Percentiles rank a stretch among this genome's conserved stretches.
These are phyloP conservation scores for Sphecodes monilicornis DNA, from an alignment of 2,888 invertebrate genomes.

Conservation along the genomic window DNA sequence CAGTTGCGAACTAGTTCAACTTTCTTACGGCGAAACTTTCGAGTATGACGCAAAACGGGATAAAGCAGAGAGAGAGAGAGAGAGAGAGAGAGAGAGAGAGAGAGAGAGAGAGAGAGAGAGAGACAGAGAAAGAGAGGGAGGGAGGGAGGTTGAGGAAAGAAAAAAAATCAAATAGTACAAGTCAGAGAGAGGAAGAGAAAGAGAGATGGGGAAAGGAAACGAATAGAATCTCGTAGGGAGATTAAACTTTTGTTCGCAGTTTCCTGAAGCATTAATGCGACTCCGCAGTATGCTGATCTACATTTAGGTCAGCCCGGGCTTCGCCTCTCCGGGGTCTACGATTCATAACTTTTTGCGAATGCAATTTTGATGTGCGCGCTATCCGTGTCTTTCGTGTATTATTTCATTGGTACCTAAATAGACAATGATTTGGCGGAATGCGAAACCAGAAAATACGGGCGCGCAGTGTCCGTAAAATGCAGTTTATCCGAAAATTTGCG, in stretches of 20 bases:
- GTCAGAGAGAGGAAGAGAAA: neutral
- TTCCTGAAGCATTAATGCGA: constrained; percentile 28
- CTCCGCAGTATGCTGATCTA: constrained; percentile 14
- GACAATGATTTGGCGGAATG: neutral
- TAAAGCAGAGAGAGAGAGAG: neutral
- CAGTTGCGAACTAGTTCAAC: constrained; percentile 5
- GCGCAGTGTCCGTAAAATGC: neutral
- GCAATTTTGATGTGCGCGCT: constrained; percentile 26
- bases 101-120: neutral
- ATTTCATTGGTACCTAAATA: constrained; percentile 18
- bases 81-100: neutral
- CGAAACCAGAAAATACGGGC: neutral
- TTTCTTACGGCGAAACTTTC: constrained; percentile 28
- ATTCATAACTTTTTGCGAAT: constrained; percentile 16
- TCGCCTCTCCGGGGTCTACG: neutral
- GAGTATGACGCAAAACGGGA: neutral
- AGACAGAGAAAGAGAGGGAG: neutral
- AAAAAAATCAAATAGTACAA: neutral
- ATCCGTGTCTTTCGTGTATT: neutral
- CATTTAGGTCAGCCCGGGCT: constrained; percentile 14
- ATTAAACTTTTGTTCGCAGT: constrained; percentile 26
- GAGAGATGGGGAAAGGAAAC: neutral
- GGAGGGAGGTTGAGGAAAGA: neutral
- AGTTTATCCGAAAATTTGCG: neutral
- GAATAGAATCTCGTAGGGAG: constrained; percentile 6